Evolutionary conservation across 2,113 vertebrate species (phyloP).

Genomic region (Phalacrocorax brasilianus): DNA sequence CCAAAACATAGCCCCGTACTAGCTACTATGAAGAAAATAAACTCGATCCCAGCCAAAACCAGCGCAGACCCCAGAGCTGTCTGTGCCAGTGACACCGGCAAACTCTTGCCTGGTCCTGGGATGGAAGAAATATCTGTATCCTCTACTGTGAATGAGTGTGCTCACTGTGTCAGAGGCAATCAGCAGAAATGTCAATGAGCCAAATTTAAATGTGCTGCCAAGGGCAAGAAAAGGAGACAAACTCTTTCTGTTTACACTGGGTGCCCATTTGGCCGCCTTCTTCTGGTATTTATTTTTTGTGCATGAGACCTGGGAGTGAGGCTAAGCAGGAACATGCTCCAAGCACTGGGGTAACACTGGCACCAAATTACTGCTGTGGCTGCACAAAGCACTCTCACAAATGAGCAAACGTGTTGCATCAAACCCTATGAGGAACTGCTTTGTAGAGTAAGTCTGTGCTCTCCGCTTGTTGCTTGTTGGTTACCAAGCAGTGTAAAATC

Average conservation of each 20-base stretch:
- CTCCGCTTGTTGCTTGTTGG: neutral
- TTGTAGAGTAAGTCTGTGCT: too few species aligned
- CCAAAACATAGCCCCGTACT: too few species aligned
- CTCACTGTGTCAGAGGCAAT: neutral
- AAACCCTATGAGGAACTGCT: neutral
- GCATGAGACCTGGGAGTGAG: neutral
- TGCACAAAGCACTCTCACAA: neutral
- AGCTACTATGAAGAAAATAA: too few species aligned
- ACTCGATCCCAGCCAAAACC: too few species aligned
- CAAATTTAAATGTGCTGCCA: neutral
- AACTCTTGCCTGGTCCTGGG: neutral
- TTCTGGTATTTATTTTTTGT: neutral
- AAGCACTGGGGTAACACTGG: fast-evolving
- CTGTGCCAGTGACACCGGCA: neutral
- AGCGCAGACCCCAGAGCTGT: neutral
- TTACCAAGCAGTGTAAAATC: neutral
- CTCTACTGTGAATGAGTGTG: neutral
- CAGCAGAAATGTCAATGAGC: neutral
- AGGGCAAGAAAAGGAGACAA: neutral
- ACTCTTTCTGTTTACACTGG: neutral
- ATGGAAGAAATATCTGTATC: neutral
- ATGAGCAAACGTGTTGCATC: neutral
- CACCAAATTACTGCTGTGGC: neutral
- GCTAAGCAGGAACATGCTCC: neutral
- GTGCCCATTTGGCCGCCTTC: neutral